Percentiles rank a stretch among this genome's conserved stretches.
phyloP scores from a whole-genome alignment of 64 coral and sea anemone species.

The Catalaphyllia jardinei region DNA sequence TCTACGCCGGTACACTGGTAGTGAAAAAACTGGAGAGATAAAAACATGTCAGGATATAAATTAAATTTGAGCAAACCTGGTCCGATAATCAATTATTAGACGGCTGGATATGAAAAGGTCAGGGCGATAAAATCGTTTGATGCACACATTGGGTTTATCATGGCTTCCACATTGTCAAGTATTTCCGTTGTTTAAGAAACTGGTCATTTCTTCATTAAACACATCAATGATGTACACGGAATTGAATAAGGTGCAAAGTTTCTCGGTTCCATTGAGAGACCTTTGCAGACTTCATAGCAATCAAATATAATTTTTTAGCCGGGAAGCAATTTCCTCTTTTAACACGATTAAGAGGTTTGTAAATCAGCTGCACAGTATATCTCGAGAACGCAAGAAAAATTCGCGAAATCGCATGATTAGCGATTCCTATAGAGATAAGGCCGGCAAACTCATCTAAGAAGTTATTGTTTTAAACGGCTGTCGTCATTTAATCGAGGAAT shows the following conservation, averaged over 20 bases:
- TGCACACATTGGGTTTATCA: conserved; percentile 36
- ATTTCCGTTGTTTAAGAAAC: conserved; percentile 13
- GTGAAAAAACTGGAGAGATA: conserved; percentile 20
- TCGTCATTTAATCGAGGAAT: neutral
- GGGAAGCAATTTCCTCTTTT: neutral
- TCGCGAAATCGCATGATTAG: neutral
- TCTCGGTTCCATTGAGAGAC: neutral
- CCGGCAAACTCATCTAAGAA: neutral
- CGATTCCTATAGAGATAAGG: conserved; percentile 12
- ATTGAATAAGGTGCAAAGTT: neutral
- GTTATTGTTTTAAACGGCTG: conserved; percentile 19
- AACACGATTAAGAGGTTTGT: neutral
- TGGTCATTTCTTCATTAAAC: conserved; percentile 9
- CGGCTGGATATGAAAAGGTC: conserved; percentile 10
- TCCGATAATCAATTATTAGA: conserved; percentile 13
- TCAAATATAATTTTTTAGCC: neutral
- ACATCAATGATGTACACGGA: neutral
- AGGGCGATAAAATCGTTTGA: conserved; percentile 24
- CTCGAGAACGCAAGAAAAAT: neutral
- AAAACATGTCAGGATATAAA: conserved; percentile 35
- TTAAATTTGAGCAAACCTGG: conserved; percentile 32
- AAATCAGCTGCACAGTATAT: neutral
- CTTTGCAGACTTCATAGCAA: neutral
- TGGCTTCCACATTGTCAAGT: conserved; percentile 21
- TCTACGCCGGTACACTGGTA: neutral